phyloP scores from a whole-genome alignment of 2,797 vertebrate genomes.

The Taeniopygia guttata region DNA sequence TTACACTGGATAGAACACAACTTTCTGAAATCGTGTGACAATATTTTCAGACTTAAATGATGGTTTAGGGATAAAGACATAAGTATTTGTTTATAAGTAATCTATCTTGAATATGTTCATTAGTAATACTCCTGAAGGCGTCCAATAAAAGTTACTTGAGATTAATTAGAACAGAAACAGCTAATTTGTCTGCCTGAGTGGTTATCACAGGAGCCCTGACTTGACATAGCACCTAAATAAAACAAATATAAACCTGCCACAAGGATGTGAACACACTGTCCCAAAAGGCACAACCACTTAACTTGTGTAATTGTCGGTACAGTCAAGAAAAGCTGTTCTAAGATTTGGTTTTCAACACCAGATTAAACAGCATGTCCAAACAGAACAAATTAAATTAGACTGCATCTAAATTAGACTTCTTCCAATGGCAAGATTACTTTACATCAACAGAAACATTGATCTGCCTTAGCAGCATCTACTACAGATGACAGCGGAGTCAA shows the following conservation, averaged over 20 bases:
- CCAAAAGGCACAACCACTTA: slow-evolving; percentile 55
- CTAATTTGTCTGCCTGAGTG: slow-evolving; percentile 57
- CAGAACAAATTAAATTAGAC: slow-evolving; percentile 76
- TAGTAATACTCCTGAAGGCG: slow-evolving; percentile 54
- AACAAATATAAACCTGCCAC: slow-evolving; percentile 62
- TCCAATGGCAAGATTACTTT: slow-evolving; percentile 63
- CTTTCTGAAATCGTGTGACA: slow-evolving; percentile 37
- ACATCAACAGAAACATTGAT: slow-evolving; percentile 57
- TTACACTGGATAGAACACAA: slow-evolving; percentile 39
- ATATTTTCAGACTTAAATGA: slow-evolving; percentile 60
- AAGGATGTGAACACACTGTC: slow-evolving; percentile 29
- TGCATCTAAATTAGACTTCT: slow-evolving; percentile 71
- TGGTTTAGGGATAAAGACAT: slow-evolving; percentile 50
- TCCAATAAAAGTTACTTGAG: slow-evolving; percentile 60
- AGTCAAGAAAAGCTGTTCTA: slow-evolving; percentile 61
- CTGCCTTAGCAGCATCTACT: slow-evolving; percentile 19
- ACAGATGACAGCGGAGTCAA: neutral
- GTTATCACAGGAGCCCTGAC: slow-evolving; percentile 55
- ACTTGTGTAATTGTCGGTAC: slow-evolving; percentile 60
- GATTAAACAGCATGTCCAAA: slow-evolving; percentile 72
- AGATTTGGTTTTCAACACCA: slow-evolving; percentile 63
- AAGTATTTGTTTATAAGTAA: slow-evolving; percentile 63
- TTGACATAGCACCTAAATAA: slow-evolving; percentile 69
- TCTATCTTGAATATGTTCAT: slow-evolving; percentile 58
- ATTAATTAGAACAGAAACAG: slow-evolving; percentile 68